phyloP scores from a whole-genome alignment of 2,888 invertebrate species.

The Theodoxus fluviatilis region DNA sequence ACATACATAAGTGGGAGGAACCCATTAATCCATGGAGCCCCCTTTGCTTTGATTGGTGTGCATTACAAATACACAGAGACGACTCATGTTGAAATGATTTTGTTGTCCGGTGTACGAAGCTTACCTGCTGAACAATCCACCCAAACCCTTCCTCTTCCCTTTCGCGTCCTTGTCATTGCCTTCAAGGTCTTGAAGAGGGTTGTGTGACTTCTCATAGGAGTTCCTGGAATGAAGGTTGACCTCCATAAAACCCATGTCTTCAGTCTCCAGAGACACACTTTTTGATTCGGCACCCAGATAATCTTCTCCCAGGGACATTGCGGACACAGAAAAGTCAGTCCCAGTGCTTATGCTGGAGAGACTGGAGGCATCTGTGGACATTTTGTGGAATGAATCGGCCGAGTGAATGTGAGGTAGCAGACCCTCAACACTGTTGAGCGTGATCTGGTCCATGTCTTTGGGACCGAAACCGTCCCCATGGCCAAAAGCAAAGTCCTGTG shows the following conservation, averaged over 20 bases:
- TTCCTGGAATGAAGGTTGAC: conserved; percentile 57
- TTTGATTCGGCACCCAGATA: conserved; percentile 40
- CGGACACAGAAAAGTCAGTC: conserved; percentile 58
- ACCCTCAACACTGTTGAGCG: conserved; percentile 48
- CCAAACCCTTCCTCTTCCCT: conserved; percentile 49
- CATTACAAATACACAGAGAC: too few species aligned
- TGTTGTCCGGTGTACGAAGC: conserved; percentile 1
- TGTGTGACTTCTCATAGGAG: conserved; percentile 51
- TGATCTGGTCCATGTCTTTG: conserved; percentile 45
- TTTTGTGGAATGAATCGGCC: conserved; percentile 42
- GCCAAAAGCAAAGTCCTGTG: conserved; percentile 32
- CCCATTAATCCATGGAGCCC: too few species aligned
- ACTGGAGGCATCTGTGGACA: conserved; percentile 56
- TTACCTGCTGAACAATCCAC: conserved; percentile 51
- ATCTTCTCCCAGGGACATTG: conserved; percentile 52
- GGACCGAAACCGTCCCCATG: conserved; percentile 24
- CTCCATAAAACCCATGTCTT: conserved; percentile 59
- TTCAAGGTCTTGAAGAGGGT: conserved; percentile 50
- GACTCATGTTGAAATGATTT: neutral
- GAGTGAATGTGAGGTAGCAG: conserved; percentile 42
- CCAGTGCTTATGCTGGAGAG: conserved; percentile 60
- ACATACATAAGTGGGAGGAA: neutral
- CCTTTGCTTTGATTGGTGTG: too few species aligned
- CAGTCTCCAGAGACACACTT: conserved; percentile 48
- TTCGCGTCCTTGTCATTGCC: conserved; percentile 48